Evolutionary conservation across 2,888 invertebrate species (phyloP).

Genomic region (Pantelozetes paolii): DNA sequence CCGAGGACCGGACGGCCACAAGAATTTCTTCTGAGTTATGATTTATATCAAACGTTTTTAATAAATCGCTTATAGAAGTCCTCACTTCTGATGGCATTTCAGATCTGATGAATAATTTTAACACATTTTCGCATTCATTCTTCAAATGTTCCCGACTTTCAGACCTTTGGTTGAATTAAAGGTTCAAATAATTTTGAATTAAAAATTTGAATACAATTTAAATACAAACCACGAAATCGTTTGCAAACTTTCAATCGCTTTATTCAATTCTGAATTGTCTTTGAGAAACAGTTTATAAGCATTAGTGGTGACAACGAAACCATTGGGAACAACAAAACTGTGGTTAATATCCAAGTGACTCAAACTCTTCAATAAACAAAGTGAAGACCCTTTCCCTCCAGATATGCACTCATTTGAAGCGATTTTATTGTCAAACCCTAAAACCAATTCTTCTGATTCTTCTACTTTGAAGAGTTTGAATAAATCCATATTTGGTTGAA

Average conservation of each 20-base stretch:
- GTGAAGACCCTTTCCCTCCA: slow-evolving; percentile 42
- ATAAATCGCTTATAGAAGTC: not conserved
- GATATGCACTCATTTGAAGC: slow-evolving; percentile 39
- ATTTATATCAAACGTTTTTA: not conserved
- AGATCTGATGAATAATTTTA: not conserved
- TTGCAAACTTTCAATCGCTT: slow-evolving; percentile 21
- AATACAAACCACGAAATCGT: slow-evolving; percentile 14
- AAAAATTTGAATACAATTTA: not conserved
- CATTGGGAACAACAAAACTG: slow-evolving; percentile 37
- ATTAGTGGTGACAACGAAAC: slow-evolving; percentile 40
- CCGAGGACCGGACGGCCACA: slow-evolving; percentile 54
- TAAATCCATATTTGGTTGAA: not conserved
- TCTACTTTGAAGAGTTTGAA: not conserved
- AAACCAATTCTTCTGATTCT: slow-evolving; percentile 25
- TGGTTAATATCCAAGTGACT: not conserved
- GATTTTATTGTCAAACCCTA: not conserved
- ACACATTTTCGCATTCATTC: not conserved
- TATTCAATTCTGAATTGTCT: slow-evolving; percentile 23
- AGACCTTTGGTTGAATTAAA: not conserved
- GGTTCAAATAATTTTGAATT: not conserved
- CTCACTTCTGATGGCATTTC: not conserved
- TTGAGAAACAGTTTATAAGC: slow-evolving; percentile 32
- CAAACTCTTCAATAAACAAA: slow-evolving; percentile 23
- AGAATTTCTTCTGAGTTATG: slow-evolving; percentile 8
- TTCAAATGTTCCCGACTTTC: not conserved